Evolutionary conservation across 1,140 invertebrate genomes (phyloP).

Genomic region (Aphidius ervi): DNA sequence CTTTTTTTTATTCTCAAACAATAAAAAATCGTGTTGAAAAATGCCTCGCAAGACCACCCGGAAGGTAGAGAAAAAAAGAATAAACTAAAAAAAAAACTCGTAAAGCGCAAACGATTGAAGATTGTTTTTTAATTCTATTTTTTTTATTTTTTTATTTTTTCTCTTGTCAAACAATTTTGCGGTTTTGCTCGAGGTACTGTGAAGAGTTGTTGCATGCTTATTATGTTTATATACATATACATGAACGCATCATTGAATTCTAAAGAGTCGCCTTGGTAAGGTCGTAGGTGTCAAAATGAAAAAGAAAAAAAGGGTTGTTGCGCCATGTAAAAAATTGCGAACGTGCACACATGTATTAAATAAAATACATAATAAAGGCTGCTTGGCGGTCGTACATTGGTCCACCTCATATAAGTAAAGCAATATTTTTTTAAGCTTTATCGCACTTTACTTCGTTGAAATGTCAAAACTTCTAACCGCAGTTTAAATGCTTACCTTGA

Average conservation of each 20-base stretch:
- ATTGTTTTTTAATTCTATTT: slow-evolving; percentile 7
- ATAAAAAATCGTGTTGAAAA: neutral
- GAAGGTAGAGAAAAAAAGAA: slow-evolving; percentile 5
- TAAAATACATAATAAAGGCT: neutral
- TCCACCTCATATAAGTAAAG: slow-evolving; percentile 19
- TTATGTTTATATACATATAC: neutral
- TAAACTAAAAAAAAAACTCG: slow-evolving; percentile 6
- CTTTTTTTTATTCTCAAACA: too few species aligned
- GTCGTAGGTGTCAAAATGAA: slow-evolving; percentile 29
- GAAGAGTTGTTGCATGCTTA: neutral
- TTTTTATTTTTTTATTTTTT: slow-evolving; percentile 12
- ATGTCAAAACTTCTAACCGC: slow-evolving; percentile 21
- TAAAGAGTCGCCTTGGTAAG: slow-evolving; percentile 33
- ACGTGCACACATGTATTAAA: slow-evolving; percentile 17
- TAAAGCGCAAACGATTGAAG: slow-evolving; percentile 23
- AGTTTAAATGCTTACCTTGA: slow-evolving; percentile 12
- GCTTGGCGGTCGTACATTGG: too few species aligned
- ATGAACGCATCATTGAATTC: slow-evolving; percentile 25
- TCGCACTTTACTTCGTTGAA: slow-evolving; percentile 35
- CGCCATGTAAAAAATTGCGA: slow-evolving; percentile 24
- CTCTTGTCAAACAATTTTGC: slow-evolving; percentile 19
- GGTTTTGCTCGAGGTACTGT: slow-evolving; percentile 14
- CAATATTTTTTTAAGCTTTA: slow-evolving; percentile 44
- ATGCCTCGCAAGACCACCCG: slow-evolving; percentile 5
- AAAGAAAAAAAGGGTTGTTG: slow-evolving; percentile 4